Base-by-base conservation (phyloP, 2,797 vertebrate genomes). In the Acipenser ruthenus region DNA sequence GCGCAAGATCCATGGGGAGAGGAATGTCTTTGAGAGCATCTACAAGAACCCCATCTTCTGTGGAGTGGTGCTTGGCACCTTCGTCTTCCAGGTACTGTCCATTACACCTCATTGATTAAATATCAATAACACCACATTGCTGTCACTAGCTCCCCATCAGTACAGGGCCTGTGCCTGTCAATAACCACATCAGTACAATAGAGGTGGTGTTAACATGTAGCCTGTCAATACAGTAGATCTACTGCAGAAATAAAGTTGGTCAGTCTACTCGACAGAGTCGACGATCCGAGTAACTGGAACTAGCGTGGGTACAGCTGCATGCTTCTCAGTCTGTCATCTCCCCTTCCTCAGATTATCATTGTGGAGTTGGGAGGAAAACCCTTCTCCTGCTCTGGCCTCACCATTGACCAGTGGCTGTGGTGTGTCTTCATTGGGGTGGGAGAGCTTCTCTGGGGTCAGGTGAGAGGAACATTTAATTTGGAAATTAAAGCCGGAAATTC, bases 381-480 rank as follows among this genome's bases (percentile, higher is more conserved):
- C 0, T 99, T 99, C 88, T 97, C 94, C 65, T 98, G 96, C 76
- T 93, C 94, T 0, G 89, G 87, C 3, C 91, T 99, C 78, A 93
- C 84, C 68, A 82, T 98, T 66, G 91, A 93, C 81, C 96, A 98
- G 79, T 99, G 96, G 96, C 81, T 98, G 74, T 99, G 96, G 95
- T 99, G 96, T 62, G 75, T 97, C 60, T 98, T 99, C 82, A 95
- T 99, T 0, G 95, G 95, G 0, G 83, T 98, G 5, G 94, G 94
- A 58, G 96, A 97, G 79, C 90, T 99, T 75, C 88, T 99, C 60
- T 98, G 96, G 96, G 96, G 96, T 70, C 96, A 99, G 94, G 96
- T 99, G 75, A 83, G 85, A 62, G 53, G 72, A 80, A 80, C 51
- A 64, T 52, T 15, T 37, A 37, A 37, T 37, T 37, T 4, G 2